Conservation (phyloP, 2,113 vertebrate genomes). For the Cisticola juncidis region DNA sequence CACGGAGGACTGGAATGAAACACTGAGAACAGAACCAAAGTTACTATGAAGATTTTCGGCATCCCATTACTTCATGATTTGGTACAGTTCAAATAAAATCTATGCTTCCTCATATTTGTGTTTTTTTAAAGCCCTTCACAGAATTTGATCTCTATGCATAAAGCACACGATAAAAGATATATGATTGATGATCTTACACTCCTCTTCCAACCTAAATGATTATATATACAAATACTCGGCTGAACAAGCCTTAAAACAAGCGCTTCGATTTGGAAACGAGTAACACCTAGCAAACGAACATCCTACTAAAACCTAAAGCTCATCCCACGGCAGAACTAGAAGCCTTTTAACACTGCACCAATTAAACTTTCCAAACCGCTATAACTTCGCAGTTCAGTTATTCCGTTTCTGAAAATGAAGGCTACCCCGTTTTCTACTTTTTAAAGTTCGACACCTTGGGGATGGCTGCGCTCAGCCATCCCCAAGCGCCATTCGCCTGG, state of each 20-base stretch:
- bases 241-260: background rate
- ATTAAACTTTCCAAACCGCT: background rate
- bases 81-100: background rate
- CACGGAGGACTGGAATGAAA: background rate
- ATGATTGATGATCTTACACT: fast-evolving
- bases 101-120: fast-evolving
- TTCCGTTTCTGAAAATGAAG: fast-evolving
- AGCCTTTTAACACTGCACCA: fast-evolving
- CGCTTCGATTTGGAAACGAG: fast-evolving
- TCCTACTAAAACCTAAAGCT: background rate
- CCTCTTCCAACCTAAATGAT: background rate
- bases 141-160: fast-evolving
- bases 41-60: fast-evolving
- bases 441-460: fast-evolving
- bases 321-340: fast-evolving
- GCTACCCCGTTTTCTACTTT: fast-evolving
- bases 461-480: background rate
- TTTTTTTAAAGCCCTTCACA: background rate
- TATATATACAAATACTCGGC: fast-evolving
- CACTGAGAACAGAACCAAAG: background rate
- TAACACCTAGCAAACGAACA: fast-evolving
- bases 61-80: background rate
- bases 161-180: background rate
- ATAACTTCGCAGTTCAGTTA: fast-evolving
- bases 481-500: background rate